These are phyloP conservation scores for Blastomussa wellsi DNA, from an alignment of 92 coral and sea anemone species.

Conservation along the genomic window DNA sequence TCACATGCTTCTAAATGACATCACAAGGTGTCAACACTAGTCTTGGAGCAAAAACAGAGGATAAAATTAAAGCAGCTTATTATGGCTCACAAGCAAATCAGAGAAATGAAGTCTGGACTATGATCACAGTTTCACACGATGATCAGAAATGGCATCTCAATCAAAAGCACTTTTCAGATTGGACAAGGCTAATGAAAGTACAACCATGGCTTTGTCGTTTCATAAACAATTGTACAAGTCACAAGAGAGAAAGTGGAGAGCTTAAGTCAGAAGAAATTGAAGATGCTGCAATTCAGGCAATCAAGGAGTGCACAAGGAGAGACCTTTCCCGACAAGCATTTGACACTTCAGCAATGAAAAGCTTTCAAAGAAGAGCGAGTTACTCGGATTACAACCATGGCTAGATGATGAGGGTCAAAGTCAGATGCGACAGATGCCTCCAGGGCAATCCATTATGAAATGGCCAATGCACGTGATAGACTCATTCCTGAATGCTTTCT, in stretches of 20 bases:
- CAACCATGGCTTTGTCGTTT: constrained; percentile 44
- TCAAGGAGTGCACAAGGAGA: constrained; percentile 40
- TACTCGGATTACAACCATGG: constrained; percentile 27
- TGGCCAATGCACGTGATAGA: too few relatives aligned
- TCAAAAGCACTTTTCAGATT: constrained; percentile 41
- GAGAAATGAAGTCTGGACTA: constrained; percentile 19
- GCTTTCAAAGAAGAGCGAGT: constrained; percentile 32
- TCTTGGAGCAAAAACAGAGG: neutral
- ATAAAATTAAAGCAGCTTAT: neutral
- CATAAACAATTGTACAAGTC: constrained; percentile 29
- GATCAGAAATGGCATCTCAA: constrained; percentile 19
- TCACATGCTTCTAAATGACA: too few relatives aligned
- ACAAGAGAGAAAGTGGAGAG: constrained; percentile 8
- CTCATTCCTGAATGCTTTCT: too few relatives aligned
- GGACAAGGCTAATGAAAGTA: constrained; percentile 39
- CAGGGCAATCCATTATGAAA: too few relatives aligned
- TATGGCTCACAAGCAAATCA: constrained; percentile 1
- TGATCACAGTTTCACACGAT: constrained; percentile 23
- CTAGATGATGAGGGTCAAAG: constrained; percentile 55
- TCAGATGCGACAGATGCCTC: constrained; percentile 49
- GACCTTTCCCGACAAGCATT: constrained; percentile 39
- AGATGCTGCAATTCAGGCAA: constrained; percentile 30
- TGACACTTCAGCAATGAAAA: constrained; percentile 31
- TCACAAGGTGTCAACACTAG: too few relatives aligned
- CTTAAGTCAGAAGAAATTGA: constrained; percentile 17